Evolutionary conservation across 2,113 vertebrate genomes (phyloP).

Genomic region (Caretta caretta): DNA sequence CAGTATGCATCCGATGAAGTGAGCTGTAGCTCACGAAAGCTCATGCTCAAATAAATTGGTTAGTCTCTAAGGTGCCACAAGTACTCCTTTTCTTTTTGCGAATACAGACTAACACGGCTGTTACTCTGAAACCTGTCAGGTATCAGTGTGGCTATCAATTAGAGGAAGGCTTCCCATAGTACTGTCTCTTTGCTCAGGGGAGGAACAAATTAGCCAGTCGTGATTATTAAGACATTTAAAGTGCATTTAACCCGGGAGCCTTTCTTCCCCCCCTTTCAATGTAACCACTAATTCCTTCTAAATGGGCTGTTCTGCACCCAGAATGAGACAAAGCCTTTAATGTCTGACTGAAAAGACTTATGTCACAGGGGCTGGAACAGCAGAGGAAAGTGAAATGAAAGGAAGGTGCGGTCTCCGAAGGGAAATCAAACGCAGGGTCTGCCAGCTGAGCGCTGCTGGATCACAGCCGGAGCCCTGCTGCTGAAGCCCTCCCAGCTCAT

Average conservation of each 20-base stretch:
- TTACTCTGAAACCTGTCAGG: not conserved
- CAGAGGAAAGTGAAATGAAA: not conserved
- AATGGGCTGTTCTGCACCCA: slow-evolving; percentile 38
- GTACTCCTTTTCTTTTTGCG: too few species aligned
- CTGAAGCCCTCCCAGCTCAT: not conserved
- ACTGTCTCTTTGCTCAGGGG: slow-evolving; percentile 70
- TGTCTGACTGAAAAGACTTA: slow-evolving; percentile 40
- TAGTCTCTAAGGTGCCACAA: too few species aligned
- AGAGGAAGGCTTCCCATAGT: slow-evolving; percentile 72
- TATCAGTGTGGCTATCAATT: slow-evolving; percentile 69
- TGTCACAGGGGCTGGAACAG: not conserved
- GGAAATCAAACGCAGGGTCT: not conserved
- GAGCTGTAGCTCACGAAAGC: too few species aligned
- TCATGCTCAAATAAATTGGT: too few species aligned
- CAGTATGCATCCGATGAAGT: too few species aligned
- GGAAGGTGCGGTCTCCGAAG: not conserved
- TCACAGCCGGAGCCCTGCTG: not conserved
- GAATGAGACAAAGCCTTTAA: slow-evolving; percentile 67
- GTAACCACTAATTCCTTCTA: slow-evolving; percentile 67
- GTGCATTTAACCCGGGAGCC: slow-evolving; percentile 71
- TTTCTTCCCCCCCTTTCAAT: slow-evolving; percentile 66
- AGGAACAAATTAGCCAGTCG: slow-evolving; percentile 69
- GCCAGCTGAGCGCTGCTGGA: not conserved
- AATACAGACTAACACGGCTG: too few species aligned
- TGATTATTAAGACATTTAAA: slow-evolving; percentile 78